Conservation (phyloP, 2,888 invertebrate species). For the Rotaria sp. region DNA sequence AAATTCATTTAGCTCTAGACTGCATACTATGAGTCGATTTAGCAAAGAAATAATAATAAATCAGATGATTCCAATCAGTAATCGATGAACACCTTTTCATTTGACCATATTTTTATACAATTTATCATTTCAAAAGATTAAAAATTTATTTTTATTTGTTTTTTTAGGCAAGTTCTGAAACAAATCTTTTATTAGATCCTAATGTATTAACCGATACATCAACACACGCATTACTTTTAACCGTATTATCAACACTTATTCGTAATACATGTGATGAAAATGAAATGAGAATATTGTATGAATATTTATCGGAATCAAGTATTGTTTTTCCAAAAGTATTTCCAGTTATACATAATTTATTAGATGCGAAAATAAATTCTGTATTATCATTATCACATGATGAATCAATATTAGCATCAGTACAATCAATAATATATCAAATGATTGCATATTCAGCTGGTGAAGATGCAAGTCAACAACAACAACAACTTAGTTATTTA, state of each 20-base stretch:
- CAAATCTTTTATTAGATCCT: constrained; percentile 85
- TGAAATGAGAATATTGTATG: constrained; percentile 85
- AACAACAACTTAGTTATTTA: constrained; percentile 85
- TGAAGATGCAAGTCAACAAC: constrained; percentile 63
- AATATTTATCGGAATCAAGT: constrained; percentile 91
- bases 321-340: constrained; percentile 93
- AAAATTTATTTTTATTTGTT: background rate
- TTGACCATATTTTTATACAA: too few relatives aligned
- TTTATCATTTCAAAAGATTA: too few relatives aligned
- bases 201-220: constrained; percentile 83
- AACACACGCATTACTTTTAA: constrained; percentile 84
- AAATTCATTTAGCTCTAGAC: too few relatives aligned
- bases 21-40: too few relatives aligned
- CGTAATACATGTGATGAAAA: constrained; percentile 94
- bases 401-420: constrained; percentile 83
- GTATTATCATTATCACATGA: constrained; percentile 85
- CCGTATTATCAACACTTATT: constrained; percentile 81
- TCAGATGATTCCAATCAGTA: too few relatives aligned
- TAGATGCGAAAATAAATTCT: constrained; percentile 90
- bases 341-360: constrained; percentile 70
- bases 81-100: too few relatives aligned
- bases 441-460: constrained; percentile 80
- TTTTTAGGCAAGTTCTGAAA: constrained; percentile 61
- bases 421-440: constrained; percentile 90
- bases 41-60: too few relatives aligned